Percentiles rank a stretch among this genome's conserved stretches.
Conservation (phyloP, 2,888 invertebrate species). For the Amiota communis region DNA sequence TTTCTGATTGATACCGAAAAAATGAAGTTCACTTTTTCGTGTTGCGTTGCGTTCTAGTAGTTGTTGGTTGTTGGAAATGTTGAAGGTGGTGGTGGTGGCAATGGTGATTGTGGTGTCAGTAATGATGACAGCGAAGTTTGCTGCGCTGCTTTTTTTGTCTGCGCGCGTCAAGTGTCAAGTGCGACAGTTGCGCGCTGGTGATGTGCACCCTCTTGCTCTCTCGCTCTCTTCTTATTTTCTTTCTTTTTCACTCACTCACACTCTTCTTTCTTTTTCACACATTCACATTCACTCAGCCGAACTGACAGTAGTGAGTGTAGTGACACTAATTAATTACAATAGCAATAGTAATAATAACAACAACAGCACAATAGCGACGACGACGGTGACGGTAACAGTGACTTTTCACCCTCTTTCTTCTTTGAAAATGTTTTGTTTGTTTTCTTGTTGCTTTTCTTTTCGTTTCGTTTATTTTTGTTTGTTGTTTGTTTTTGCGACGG, state of each 20-base stretch:
- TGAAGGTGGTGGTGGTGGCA: conserved; percentile 4
- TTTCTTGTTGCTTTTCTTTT: not conserved
- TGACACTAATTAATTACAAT: conserved; percentile 60
- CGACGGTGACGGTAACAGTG: conserved; percentile 31
- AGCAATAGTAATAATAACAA: conserved; percentile 12
- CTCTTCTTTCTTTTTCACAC: conserved; percentile 38
- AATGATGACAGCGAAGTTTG: conserved; percentile 51
- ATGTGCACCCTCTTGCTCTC: conserved; percentile 31
- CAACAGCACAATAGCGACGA: not conserved
- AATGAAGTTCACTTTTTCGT: conserved; percentile 57
- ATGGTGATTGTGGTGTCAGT: conserved; percentile 36
- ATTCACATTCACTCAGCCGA: conserved; percentile 29
- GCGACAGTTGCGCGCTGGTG: conserved; percentile 44
- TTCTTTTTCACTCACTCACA: conserved; percentile 14
- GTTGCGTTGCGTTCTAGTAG: conserved; percentile 34
- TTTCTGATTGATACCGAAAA: conserved; percentile 65
- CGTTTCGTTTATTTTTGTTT: not conserved
- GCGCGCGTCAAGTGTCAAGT: conserved; percentile 34
- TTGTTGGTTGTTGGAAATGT: conserved; percentile 30
- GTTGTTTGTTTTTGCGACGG: not conserved
- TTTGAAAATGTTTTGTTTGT: too few relatives aligned
- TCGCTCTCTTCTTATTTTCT: conserved; percentile 30
- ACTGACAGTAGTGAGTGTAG: conserved; percentile 47
- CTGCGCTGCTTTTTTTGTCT: conserved; percentile 51
- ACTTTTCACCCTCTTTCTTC: not conserved